Percentiles rank a stretch among this genome's conserved stretches.
phyloP scores from a whole-genome alignment of 2,888 invertebrate species.

The Tipula helvola region DNA sequence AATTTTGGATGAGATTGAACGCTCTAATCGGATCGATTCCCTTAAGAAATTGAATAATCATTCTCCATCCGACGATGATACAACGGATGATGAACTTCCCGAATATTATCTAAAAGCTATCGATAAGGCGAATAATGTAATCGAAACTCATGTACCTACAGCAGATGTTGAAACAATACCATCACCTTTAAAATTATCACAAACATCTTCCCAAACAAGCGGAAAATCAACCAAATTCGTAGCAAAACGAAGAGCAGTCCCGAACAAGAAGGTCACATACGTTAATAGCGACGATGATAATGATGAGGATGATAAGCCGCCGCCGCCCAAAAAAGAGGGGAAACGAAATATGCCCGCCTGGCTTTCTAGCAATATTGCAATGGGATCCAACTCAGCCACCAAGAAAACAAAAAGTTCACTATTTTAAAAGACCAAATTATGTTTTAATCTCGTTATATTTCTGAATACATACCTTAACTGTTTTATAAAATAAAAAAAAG shows the following conservation, averaged over 20 bases:
- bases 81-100: not conserved
- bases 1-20: constrained; percentile 1
- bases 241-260: not conserved
- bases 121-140: not conserved
- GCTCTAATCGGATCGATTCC: not conserved
- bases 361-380: not conserved
- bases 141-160: not conserved
- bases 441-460: not conserved
- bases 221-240: not conserved
- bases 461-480: not conserved
- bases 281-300: not conserved
- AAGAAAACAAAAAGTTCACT: not conserved
- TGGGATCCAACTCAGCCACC: not conserved
- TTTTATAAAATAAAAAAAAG: not conserved
- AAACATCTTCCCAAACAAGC: not conserved
- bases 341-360: constrained; percentile 9
- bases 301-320: not conserved
- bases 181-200: not conserved
- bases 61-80: not conserved
- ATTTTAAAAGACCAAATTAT: not conserved
- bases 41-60: not conserved
- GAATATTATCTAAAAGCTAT: not conserved
- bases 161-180: not conserved
- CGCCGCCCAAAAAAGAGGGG: not conserved
- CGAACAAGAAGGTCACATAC: not conserved